Evolutionary conservation across 2,113 vertebrate species (phyloP).

Genomic region (Laticauda laticaudata): DNA sequence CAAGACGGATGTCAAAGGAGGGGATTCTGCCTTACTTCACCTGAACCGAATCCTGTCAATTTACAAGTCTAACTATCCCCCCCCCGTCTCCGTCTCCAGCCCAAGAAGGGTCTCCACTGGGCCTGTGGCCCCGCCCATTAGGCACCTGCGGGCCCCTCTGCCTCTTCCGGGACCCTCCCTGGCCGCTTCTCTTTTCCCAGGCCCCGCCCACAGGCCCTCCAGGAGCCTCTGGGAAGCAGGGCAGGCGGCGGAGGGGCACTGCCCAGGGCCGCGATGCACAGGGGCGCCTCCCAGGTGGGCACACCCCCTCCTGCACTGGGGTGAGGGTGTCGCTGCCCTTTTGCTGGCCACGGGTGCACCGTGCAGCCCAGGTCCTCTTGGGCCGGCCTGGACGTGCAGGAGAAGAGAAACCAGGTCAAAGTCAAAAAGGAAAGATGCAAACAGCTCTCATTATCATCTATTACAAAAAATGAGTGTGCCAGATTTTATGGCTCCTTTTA

Average conservation of each 20-base stretch:
- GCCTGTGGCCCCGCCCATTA: background rate
- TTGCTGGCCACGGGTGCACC: background rate
- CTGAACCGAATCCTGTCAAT: background rate
- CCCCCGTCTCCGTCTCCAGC: background rate
- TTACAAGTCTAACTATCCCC: background rate
- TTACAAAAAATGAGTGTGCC: conserved; percentile 46
- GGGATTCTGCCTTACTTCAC: background rate
- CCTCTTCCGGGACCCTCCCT: background rate
- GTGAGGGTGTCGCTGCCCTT: too few species aligned
- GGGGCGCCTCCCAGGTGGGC: too few species aligned
- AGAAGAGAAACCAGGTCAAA: conserved; percentile 36
- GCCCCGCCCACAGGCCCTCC: background rate
- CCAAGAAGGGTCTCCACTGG: background rate
- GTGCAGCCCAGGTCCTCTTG: fast-evolving
- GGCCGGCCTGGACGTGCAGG: background rate
- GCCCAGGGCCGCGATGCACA: background rate
- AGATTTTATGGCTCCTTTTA: conserved; percentile 62
- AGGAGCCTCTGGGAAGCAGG: background rate
- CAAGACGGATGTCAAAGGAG: background rate
- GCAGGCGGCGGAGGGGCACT: background rate
- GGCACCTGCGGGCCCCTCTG: background rate
- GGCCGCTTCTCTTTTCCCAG: background rate
- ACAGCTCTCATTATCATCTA: conserved; percentile 48
- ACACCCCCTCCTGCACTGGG: background rate
- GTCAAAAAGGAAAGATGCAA: conserved; percentile 40